Percentiles rank a stretch among this genome's conserved stretches.
Evolutionary conservation across 2,797 vertebrate genomes (phyloP).

Genomic region (Morus bassanus): DNA sequence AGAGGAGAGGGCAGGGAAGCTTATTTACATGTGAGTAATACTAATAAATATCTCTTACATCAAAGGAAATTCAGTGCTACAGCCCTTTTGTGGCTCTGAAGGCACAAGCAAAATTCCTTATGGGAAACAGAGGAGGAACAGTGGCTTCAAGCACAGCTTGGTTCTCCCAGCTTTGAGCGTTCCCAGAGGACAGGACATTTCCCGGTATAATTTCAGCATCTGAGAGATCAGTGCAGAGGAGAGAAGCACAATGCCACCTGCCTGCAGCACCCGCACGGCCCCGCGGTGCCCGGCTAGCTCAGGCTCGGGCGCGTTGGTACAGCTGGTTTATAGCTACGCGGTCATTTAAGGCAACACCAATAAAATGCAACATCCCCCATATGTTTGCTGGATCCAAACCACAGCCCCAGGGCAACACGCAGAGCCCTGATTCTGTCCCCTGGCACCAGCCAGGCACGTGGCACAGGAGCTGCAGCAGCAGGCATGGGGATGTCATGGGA

Average conservation of each 20-base stretch:
- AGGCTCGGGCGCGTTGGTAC: accelerated
- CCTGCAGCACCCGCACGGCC: not conserved
- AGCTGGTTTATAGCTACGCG: accelerated
- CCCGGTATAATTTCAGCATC: not conserved
- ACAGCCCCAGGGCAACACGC: not conserved
- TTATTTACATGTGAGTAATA: not conserved
- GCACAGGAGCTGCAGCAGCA: not conserved
- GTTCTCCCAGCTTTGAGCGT: accelerated
- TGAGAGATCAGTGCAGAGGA: accelerated
- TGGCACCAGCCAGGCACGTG: accelerated
- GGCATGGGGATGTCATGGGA: accelerated
- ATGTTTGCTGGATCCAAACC: accelerated
- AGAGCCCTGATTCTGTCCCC: not conserved
- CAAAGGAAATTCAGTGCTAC: not conserved
- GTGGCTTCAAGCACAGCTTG: accelerated
- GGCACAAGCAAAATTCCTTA: not conserved
- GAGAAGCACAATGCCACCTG: accelerated
- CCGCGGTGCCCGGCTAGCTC: accelerated
- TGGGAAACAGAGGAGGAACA: not conserved
- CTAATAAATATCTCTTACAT: not conserved
- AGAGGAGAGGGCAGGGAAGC: not conserved
- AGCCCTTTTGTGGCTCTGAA: not conserved
- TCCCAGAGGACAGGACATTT: accelerated
- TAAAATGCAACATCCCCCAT: too few species aligned
- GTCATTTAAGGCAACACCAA: not conserved